Evolutionary conservation across 2,113 vertebrate genomes (phyloP).

Genomic region (Grammomys dolichurus): DNA sequence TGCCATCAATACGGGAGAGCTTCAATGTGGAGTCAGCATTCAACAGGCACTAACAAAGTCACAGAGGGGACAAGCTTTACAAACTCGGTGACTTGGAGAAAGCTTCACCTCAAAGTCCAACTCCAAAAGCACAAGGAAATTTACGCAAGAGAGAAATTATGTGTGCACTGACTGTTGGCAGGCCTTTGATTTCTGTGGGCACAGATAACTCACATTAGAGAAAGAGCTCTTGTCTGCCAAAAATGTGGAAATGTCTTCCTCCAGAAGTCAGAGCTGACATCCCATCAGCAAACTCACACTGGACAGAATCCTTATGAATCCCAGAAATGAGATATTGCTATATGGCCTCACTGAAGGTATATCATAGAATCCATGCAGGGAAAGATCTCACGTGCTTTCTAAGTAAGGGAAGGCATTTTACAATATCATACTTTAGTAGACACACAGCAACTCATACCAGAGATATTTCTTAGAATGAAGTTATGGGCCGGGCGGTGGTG

Average conservation of each 20-base stretch:
- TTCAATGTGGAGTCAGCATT: neutral
- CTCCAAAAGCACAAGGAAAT: neutral
- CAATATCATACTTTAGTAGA: neutral
- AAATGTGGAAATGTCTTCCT: constrained; percentile 69
- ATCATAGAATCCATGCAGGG: constrained; percentile 71
- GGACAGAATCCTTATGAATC: constrained; percentile 54
- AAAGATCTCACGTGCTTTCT: constrained; percentile 65
- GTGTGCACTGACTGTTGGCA: neutral
- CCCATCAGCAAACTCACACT: constrained; percentile 29
- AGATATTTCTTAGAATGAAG: neutral
- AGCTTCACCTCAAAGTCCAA: neutral
- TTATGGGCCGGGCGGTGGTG: neutral
- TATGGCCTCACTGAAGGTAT: constrained; percentile 72
- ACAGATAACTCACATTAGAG: constrained; percentile 50
- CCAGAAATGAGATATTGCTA: constrained; percentile 74
- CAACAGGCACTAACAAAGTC: neutral
- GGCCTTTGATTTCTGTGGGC: constrained; percentile 8
- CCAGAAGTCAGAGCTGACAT: constrained; percentile 39
- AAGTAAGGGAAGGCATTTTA: constrained; percentile 45
- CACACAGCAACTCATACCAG: neutral
- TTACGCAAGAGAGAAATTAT: neutral
- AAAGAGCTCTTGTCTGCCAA: constrained; percentile 54
- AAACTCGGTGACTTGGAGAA: neutral
- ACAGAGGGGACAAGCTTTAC: neutral
- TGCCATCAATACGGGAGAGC: neutral